Percentiles rank a stretch among this genome's conserved stretches.
Evolutionary conservation across 1,140 invertebrate genomes (phyloP).

Genomic region (Hesperophylax magnus): DNA sequence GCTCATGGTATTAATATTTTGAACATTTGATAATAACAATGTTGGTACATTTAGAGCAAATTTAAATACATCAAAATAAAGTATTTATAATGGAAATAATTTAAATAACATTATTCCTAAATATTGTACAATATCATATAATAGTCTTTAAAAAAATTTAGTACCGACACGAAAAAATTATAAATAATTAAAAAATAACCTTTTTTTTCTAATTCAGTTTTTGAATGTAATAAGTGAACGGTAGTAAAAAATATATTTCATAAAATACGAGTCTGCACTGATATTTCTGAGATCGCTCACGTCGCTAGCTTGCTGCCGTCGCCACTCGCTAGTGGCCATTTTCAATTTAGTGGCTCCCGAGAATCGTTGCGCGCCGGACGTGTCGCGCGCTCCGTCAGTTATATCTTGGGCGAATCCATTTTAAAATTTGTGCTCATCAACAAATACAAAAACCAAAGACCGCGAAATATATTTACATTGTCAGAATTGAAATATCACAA

Average conservation of each 20-base stretch:
- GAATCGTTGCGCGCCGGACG: slow-evolving; percentile 26
- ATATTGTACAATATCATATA: no score
- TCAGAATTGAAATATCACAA: slow-evolving; percentile 16
- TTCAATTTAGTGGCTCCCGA: slow-evolving; percentile 5
- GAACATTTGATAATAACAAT: no score
- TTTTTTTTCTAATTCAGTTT: not conserved
- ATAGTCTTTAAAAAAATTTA: no score
- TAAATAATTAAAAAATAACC: no score
- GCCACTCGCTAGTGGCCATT: no score
- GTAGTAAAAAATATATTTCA: not conserved
- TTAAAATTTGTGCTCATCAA: slow-evolving; percentile 18
- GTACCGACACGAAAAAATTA: no score
- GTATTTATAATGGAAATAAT: no score
- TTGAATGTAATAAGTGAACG: not conserved
- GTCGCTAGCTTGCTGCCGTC: not conserved
- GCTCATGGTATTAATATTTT: no score
- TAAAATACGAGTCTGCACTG: not conserved
- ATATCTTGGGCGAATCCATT: slow-evolving; percentile 34
- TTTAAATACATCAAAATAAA: no score
- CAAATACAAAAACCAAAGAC: slow-evolving; percentile 33
- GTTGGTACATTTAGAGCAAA: no score
- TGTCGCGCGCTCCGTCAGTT: slow-evolving; percentile 21
- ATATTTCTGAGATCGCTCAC: not conserved
- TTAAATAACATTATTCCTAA: no score
- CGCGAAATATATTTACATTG: slow-evolving; percentile 27